phyloP scores from a whole-genome alignment of 1,140 invertebrate genomes.

The Aphis craccivora region DNA sequence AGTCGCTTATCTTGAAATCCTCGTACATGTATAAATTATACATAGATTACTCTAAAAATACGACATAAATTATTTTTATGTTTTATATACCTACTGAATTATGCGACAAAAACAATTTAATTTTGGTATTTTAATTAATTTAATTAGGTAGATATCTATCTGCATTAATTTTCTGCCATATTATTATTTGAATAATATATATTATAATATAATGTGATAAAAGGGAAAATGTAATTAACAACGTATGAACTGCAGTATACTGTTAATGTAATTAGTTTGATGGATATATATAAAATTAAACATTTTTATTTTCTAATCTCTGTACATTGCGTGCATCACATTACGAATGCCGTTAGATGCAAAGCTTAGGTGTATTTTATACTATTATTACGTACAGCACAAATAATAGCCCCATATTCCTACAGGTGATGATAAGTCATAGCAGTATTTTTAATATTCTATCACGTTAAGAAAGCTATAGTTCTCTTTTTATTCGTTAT shows the following conservation, averaged over 20 bases:
- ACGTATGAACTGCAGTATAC: not conserved
- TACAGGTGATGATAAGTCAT: not conserved
- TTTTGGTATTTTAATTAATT: not conserved
- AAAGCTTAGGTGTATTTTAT: not conserved
- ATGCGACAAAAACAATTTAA: not conserved
- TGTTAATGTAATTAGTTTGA: not conserved
- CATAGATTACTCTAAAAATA: not conserved
- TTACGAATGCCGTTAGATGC: not conserved
- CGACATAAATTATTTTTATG: not conserved
- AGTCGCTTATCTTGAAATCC: not conserved
- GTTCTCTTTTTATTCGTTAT: not conserved
- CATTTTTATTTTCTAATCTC: constrained; percentile 5
- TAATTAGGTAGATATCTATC: not conserved
- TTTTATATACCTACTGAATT: not conserved
- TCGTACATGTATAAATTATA: too few species aligned
- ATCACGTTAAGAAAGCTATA: constrained; percentile 13
- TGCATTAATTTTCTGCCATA: not conserved
- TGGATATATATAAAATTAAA: not conserved
- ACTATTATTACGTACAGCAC: not conserved
- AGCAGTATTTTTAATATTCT: not conserved
- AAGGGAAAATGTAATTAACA: constrained; percentile 16
- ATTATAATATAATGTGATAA: not conserved
- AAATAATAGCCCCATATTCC: not conserved
- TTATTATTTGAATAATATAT: not conserved
- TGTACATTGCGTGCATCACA: not conserved